Conservation (phyloP, 2,888 invertebrate genomes). For the Eupelmus urozonus region DNA sequence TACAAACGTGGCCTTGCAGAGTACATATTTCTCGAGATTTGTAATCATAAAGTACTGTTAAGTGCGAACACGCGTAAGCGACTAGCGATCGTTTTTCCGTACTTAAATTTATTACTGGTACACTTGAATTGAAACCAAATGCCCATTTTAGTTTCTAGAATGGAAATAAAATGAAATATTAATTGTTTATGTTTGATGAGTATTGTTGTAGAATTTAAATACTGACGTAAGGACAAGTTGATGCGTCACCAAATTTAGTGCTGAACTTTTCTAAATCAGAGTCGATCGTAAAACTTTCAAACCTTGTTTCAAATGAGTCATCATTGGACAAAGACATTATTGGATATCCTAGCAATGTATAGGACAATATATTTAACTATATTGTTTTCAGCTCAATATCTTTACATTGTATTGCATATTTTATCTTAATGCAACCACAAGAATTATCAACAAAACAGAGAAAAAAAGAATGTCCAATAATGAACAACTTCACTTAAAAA, state of each 20-base stretch:
- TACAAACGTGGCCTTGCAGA: slow-evolving; percentile 52
- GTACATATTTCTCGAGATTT: slow-evolving; percentile 14
- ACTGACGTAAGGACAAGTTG: slow-evolving; percentile 25
- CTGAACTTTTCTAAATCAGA: not conserved
- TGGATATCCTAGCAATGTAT: too few species aligned
- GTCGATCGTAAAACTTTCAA: not conserved
- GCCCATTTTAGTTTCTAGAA: slow-evolving; percentile 82
- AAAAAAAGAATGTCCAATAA: too few species aligned
- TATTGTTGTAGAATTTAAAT: too few species aligned
- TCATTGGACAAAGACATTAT: slow-evolving; percentile 17
- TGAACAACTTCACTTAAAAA: too few species aligned
- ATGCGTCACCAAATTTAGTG: not conserved
- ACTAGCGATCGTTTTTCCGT: slow-evolving; percentile 78
- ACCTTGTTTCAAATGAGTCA: not conserved
- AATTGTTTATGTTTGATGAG: not conserved
- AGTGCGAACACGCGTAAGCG: slow-evolving; percentile 83
- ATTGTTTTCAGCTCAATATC: too few species aligned
- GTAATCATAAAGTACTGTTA: slow-evolving; percentile 81
- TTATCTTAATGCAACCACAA: too few species aligned
- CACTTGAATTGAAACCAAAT: slow-evolving; percentile 81
- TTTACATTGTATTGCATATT: too few species aligned
- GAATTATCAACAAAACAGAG: too few species aligned
- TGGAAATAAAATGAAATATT: slow-evolving; percentile 18
- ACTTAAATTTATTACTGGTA: slow-evolving; percentile 82
- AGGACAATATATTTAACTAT: too few species aligned